phyloP scores from a whole-genome alignment of 2,888 invertebrate genomes.

The Palloptera scutellata region DNA sequence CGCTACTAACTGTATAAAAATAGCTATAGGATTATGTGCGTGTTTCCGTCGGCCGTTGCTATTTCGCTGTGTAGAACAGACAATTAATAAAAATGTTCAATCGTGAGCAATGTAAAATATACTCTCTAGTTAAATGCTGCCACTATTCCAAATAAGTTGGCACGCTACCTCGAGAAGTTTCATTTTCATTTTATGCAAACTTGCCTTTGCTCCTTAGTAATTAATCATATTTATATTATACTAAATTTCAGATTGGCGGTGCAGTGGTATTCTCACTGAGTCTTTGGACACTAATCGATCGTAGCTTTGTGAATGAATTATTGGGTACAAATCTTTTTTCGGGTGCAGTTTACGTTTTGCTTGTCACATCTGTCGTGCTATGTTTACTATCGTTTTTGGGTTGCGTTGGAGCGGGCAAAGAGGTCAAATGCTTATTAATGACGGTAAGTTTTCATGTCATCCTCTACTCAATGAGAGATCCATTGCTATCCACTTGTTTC shows the following conservation, averaged over 20 bases:
- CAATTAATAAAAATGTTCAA: too few species aligned
- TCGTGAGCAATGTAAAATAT: too few species aligned
- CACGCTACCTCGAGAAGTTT: too few species aligned
- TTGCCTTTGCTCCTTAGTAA: slow-evolving; percentile 5
- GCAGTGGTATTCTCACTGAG: slow-evolving; percentile 79
- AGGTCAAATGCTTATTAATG: slow-evolving; percentile 91
- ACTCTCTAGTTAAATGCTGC: too few species aligned
- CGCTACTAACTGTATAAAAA: too few species aligned
- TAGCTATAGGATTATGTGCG: too few species aligned
- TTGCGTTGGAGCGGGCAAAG: slow-evolving; percentile 91
- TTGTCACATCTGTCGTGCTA: slow-evolving; percentile 82
- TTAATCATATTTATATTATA: slow-evolving; percentile 3
- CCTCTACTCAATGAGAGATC: not conserved
- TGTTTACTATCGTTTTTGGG: slow-evolving; percentile 88
- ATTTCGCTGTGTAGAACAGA: too few species aligned
- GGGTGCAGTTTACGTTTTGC: slow-evolving; percentile 84
- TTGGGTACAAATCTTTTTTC: slow-evolving; percentile 87
- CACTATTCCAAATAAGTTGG: too few species aligned
- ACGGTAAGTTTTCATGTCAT: slow-evolving; percentile 71
- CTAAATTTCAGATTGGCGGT: slow-evolving; percentile 76
- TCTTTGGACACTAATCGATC: slow-evolving; percentile 85
- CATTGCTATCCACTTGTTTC: not conserved
- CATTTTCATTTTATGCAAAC: not conserved
- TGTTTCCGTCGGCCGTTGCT: too few species aligned
- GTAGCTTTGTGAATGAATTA: slow-evolving; percentile 83